Percentiles rank a stretch among this genome's conserved stretches.
These are phyloP conservation scores for Pimpla rufipes DNA, from an alignment of 2,888 invertebrate genomes.

Conservation along the genomic window DNA sequence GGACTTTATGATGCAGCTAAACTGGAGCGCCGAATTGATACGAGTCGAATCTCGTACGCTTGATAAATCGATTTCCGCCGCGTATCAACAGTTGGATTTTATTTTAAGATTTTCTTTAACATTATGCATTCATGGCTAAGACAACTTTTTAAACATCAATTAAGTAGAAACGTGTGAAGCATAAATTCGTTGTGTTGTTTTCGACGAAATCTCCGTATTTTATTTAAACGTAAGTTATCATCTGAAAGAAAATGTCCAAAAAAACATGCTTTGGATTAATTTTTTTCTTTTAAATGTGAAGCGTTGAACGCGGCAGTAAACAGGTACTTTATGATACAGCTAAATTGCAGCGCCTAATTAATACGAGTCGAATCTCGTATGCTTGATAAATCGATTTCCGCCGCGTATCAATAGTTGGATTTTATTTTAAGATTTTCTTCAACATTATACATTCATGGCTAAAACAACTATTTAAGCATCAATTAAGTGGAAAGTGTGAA, in stretches of 20 bases:
- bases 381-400: slow-evolving; percentile 18
- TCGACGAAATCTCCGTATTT: neutral
- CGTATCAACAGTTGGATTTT: slow-evolving; percentile 1
- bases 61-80: slow-evolving; percentile 18
- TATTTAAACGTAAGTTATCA: neutral
- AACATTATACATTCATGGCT: neutral
- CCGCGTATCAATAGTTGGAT: slow-evolving; percentile 1
- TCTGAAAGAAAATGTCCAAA: too few species aligned
- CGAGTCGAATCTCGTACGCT: neutral
- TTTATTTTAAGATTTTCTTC: neutral
- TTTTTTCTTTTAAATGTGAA: too few species aligned
- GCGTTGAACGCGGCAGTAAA: too few species aligned
- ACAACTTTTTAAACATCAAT: neutral
- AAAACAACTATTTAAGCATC: neutral
- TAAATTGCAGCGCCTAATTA: slow-evolving; percentile 6
- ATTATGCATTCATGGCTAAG: neutral
- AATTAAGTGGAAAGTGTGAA: neutral
- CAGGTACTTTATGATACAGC: slow-evolving; percentile 23
- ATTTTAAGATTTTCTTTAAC: neutral
- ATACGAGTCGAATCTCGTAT: neutral
- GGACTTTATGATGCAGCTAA: slow-evolving; percentile 27
- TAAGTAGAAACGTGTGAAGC: neutral
- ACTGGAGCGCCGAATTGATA: slow-evolving; percentile 6
- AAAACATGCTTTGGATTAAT: too few species aligned
- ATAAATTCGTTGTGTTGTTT: neutral